phyloP scores from a whole-genome alignment of 2,797 vertebrate species.

The Loriculus beryllinus region DNA sequence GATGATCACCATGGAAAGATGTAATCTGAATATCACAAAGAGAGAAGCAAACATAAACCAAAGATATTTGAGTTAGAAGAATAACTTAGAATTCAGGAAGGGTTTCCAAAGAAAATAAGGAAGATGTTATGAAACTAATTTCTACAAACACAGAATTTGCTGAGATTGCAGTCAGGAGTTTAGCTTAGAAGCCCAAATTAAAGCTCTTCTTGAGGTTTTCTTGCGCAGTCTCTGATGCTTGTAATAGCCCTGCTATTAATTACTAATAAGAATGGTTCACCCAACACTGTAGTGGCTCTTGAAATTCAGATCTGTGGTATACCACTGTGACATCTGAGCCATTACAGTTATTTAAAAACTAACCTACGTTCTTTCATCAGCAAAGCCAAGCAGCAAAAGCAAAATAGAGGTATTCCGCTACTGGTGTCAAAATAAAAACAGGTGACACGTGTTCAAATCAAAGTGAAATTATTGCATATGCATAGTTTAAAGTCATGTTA shows the following conservation, averaged over 20 bases:
- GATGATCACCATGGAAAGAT: not conserved
- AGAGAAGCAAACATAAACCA: not conserved
- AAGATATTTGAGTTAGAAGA: not conserved
- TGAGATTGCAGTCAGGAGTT: not conserved
- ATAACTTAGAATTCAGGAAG: not conserved
- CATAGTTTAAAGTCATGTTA: not conserved
- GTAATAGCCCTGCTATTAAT: not conserved
- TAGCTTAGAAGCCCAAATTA: not conserved
- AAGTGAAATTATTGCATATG: not conserved
- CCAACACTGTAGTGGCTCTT: not conserved
- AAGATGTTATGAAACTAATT: not conserved
- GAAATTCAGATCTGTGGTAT: not conserved
- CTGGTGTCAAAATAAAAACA: not conserved
- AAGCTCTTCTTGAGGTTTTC: not conserved
- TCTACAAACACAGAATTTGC: slow-evolving; percentile 21
- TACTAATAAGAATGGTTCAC: not conserved
- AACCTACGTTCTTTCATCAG: not conserved
- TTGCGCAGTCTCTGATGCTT: not conserved
- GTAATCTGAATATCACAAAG: not conserved
- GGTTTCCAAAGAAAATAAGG: not conserved
- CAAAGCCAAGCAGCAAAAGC: not conserved
- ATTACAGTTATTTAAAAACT: not conserved
- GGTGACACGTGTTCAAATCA: not conserved
- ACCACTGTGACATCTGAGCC: not conserved
- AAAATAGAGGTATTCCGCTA: not conserved